A percentile compares a stretch with the other conserved stretches of the same genome.
phyloP scores from a whole-genome alignment of 2,888 invertebrate species.

The Malthinus flaveolus region DNA sequence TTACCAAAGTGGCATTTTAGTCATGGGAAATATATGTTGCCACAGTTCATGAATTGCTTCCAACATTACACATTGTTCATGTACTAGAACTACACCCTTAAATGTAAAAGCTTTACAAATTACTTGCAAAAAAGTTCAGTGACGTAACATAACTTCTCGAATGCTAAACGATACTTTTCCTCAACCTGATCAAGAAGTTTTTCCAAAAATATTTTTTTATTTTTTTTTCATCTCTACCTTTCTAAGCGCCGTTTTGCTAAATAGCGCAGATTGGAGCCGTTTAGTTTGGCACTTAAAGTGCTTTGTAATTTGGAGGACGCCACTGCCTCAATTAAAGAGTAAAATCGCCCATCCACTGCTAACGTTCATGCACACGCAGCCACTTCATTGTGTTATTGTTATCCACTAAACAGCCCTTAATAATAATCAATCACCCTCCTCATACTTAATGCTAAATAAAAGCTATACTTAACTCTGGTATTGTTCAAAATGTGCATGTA shows the following conservation, averaged over 20 bases:
- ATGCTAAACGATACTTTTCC: no score
- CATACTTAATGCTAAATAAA: conserved; percentile 25
- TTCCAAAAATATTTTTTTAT: neutral
- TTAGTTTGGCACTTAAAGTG: neutral
- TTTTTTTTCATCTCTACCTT: neutral
- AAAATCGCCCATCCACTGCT: conserved; percentile 2
- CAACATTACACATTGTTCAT: conserved; percentile 8
- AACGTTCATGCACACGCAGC: conserved; percentile 26
- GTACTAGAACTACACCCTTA: conserved; percentile 9
- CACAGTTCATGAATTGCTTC: conserved; percentile 16
- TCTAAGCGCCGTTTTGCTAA: neutral
- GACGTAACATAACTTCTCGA: neutral
- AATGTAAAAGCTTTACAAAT: conserved; percentile 10
- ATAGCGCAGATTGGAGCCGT: neutral
- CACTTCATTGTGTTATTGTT: conserved; percentile 37
- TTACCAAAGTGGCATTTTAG: conserved; percentile 13
- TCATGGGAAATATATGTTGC: conserved; percentile 21
- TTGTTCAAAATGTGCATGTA: conserved; percentile 17
- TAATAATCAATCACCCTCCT: conserved; percentile 36
- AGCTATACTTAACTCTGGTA: conserved; percentile 32
- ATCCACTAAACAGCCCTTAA: conserved; percentile 36
- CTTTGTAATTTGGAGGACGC: neutral
- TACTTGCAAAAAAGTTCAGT: neutral
- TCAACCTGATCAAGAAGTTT: neutral
- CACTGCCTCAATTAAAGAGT: conserved; percentile 6